These are phyloP conservation scores for Lasius fuliginosus DNA, from an alignment of 2,888 invertebrate genomes.

Conservation along the genomic window DNA sequence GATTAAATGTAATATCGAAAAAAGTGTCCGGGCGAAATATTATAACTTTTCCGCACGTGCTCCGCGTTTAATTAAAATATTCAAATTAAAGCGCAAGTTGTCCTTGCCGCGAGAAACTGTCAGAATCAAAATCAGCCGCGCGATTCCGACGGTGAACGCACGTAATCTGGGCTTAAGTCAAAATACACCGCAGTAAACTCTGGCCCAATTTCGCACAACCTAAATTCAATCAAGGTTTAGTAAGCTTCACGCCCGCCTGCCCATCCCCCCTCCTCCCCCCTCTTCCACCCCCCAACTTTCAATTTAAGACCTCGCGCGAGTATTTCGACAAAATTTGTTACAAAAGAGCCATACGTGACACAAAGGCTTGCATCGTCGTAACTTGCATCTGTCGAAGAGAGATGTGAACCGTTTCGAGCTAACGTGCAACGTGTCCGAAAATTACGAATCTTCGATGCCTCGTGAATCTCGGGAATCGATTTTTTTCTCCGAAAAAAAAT, in stretches of 20 bases:
- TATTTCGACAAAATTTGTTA: background rate
- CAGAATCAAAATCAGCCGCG: conserved; percentile 11
- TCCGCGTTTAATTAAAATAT: conserved; percentile 30
- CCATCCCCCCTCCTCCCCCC: background rate
- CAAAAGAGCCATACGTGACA: background rate
- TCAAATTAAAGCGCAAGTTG: conserved; percentile 16
- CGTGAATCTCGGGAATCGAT: background rate
- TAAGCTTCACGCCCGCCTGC: conserved; percentile 2
- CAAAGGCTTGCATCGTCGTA: background rate
- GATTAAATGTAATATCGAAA: conserved; percentile 16
- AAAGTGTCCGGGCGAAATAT: conserved; percentile 27
- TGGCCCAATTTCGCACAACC: conserved; percentile 48
- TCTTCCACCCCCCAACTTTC: conserved; percentile 18
- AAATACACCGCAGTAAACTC: conserved; percentile 44
- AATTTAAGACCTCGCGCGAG: conserved; percentile 44
- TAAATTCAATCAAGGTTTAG: conserved; percentile 54
- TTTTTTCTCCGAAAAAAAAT: background rate
- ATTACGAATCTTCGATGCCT: background rate
- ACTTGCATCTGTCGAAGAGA: background rate
- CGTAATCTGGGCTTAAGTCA: conserved; percentile 45
- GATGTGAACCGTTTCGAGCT: background rate
- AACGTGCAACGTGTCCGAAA: background rate
- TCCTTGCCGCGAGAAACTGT: conserved; percentile 4
- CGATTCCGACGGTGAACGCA: conserved; percentile 30
- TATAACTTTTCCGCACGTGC: background rate